Base-by-base conservation (phyloP, 2,888 invertebrate species). In the Euplexia lucipara region DNA sequence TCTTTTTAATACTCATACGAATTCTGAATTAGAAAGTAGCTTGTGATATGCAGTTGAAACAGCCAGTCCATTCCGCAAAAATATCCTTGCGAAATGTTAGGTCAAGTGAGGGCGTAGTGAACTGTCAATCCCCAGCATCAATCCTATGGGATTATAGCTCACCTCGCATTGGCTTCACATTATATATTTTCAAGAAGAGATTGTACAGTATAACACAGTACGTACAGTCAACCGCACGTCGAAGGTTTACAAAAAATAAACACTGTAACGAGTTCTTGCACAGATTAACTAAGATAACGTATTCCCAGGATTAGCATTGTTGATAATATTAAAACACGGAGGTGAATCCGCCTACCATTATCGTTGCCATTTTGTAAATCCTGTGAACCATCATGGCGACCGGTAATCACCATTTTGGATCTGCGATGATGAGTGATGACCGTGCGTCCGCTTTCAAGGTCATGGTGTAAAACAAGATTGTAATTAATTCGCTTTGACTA, bases 371-470 rank as follows among this genome's bases (percentile, higher is more conserved):
- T 92, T 88, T 86, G 75, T 77, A 85, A 90, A 92, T 89, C 86
- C 93, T 89, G 86, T 94, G 94, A 94, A 93, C 94, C 92, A 87
- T 87, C 86, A 83, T 88, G 84, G 64, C 90, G 91, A 92, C 90
- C 92, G 83, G 81, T 84, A 90, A 94, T 94, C 94, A 52, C 57
- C 34, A 79, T 81, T 88, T 86, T 75, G 79, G 79, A 94, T 94
- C 94, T 86, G 88, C 79, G 85, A 87, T 90, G 87, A 90, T 89
- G 88, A 89, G 79, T 88, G 89, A 91, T 92, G 91, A 91, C 90
- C 89, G 87, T 79, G 85, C 77, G 87, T 87, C 90, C 92, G 88
- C 89, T 74, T 79, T 79, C 92, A 95, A 95, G 95, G 95, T 90
- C 92, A 92, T 87, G 81, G 71, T 82, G 78, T 86, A 81, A 88